A percentile compares a stretch with the other conserved stretches of the same genome.
phyloP scores from a whole-genome alignment of 30 jellyfish, hydroid and myxozoan genomes.

The Mastigias papua region DNA sequence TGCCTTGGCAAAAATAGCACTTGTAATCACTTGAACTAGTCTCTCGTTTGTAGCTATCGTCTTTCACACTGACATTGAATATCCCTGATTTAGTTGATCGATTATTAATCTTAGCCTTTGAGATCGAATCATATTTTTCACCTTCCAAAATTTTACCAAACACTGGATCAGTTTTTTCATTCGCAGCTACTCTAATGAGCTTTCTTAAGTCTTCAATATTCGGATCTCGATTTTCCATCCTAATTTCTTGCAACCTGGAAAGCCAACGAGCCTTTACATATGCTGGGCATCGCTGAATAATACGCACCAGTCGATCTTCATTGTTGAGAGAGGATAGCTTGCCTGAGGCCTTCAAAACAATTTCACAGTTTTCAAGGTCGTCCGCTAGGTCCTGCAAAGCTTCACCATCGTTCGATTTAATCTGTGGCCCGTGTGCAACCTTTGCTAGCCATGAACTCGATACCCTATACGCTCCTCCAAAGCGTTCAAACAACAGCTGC shows the following conservation, averaged over 20 bases:
- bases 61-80: background rate
- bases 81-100: background rate
- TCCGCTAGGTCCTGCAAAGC: background rate
- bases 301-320: slow-evolving; percentile 45
- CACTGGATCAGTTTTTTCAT: slow-evolving; percentile 58
- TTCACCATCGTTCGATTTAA: background rate
- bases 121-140: background rate
- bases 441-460: background rate
- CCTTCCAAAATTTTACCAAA: slow-evolving; percentile 35
- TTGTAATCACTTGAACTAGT: background rate
- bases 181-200: slow-evolving; percentile 33
- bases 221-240: slow-evolving; percentile 43
- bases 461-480: background rate
- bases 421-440: background rate
- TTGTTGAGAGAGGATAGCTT: slow-evolving; percentile 5
- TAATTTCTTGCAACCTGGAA: slow-evolving; percentile 34
- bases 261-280: slow-evolving; percentile 62
- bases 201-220: slow-evolving; percentile 46
- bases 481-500: slow-evolving; percentile 19
- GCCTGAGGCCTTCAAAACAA: background rate
- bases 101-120: background rate
- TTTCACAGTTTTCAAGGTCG: too few species aligned
- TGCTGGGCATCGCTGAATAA: slow-evolving; percentile 35
- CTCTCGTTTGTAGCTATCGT: background rate
- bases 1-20: slow-evolving; percentile 40